Base-by-base conservation (phyloP, 2,888 invertebrate species). In the Chrysomela aeneicollis region DNA sequence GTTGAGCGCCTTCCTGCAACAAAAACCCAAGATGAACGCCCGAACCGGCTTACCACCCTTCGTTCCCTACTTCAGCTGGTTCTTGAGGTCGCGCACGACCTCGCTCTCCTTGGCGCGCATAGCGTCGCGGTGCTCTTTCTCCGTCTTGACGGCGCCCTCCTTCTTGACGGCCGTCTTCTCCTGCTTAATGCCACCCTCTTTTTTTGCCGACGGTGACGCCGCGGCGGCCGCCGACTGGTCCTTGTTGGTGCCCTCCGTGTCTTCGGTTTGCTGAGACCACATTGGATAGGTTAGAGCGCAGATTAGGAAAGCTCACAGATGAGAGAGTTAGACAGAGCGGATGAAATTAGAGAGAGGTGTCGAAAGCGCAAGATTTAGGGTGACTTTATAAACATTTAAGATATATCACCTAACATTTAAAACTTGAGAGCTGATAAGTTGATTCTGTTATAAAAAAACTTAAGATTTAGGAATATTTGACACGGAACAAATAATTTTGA, bases 51-150 rank as follows among this genome's bases (percentile, higher is more conserved):
- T n/a, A n/a, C n/a, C n/a, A 5, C 6, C 32, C 6, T 9, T 15
- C 1, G 3, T 49, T 59, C 82, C 89, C 83, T 85, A 96, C 96
- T 97, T 97, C 57, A 97, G 86, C 83, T 97, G 97, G 60, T 91
- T 92, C 81, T 94, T 94, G 68, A 97, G 87, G 79, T 97, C 97
- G 77, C 93, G 87, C 71, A 94, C 90, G 71, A 91, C 83, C 77
- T 94, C 94, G n/a, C 86, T 87, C 76, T 92, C 89, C 76, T 90
- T 89, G 0, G 83, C 81, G 61, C 88, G 86, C 71, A 89, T 87
- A 10, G 84, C 83, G 69, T 90, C 88, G 73, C 88, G 84, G 73
- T 86, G 81, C 76, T 89, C 89, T 75, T 88, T 88, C 73, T 89
- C 89, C 15, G 84, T 81, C 76, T 89, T 88, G 73, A 89, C 86